A percentile compares a stretch with the other conserved stretches of the same genome.
These are phyloP conservation scores for Abrostola tripartita DNA, from an alignment of 2,888 invertebrate genomes.

Conservation along the genomic window DNA sequence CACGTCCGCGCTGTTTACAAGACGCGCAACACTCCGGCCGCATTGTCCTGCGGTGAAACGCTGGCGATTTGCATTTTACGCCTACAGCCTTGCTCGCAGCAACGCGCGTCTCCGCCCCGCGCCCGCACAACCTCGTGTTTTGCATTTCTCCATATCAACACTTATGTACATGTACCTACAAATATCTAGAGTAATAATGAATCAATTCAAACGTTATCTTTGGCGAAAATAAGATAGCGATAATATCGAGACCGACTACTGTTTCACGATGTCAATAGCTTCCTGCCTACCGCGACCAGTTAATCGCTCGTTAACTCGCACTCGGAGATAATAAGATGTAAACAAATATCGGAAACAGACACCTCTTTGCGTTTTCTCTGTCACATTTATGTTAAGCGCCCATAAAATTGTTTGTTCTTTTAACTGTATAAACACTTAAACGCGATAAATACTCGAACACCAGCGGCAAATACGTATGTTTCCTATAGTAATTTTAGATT, in stretches of 20 bases:
- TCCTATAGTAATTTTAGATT: constrained; percentile 33
- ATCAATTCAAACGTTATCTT: constrained; percentile 40
- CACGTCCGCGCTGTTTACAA: constrained; percentile 84
- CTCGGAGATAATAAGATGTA: constrained; percentile 68
- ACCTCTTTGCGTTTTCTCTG: constrained; percentile 66
- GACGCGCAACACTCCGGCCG: constrained; percentile 81
- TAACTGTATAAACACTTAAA: constrained; percentile 66
- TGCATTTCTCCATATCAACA: constrained; percentile 71
- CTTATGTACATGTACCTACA: constrained; percentile 43
- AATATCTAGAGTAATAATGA: constrained; percentile 52
- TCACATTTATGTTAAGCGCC: constrained; percentile 63
- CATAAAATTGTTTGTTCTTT: constrained; percentile 72
- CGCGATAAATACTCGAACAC: constrained; percentile 50
- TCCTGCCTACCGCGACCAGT: constrained; percentile 58
- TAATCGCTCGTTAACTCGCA: constrained; percentile 66
- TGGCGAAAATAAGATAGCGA: constrained; percentile 41
- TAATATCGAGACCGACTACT: constrained; percentile 53
- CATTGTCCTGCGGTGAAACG: constrained; percentile 85
- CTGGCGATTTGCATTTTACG: constrained; percentile 82
- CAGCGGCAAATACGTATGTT: constrained; percentile 12
- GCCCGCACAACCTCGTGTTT: constrained; percentile 63
- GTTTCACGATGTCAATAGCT: constrained; percentile 58
- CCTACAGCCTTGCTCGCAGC: constrained; percentile 68
- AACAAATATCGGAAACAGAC: constrained; percentile 65
- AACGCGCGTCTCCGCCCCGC: constrained; percentile 41